phyloP scores from a whole-genome alignment of 2,888 invertebrate species.

The Scaptomyza polygonia region DNA sequence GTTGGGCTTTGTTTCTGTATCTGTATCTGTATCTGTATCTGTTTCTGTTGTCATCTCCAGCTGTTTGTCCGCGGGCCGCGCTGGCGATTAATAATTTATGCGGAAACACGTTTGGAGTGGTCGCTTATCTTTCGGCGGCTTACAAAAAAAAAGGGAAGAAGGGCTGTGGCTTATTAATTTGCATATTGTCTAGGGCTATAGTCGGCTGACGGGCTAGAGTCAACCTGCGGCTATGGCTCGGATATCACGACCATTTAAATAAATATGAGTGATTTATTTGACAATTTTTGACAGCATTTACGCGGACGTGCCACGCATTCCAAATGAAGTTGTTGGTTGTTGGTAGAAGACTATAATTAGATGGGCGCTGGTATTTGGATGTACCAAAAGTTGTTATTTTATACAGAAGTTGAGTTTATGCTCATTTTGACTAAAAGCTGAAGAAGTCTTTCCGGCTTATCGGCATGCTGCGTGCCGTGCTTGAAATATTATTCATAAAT shows the following conservation, averaged over 20 bases:
- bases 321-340: slow-evolving; percentile 55
- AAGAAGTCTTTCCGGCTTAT: slow-evolving; percentile 32
- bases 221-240: slow-evolving; percentile 41
- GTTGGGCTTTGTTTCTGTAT: slow-evolving; percentile 19
- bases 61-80: background rate
- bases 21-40: no score
- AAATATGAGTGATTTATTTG: slow-evolving; percentile 83
- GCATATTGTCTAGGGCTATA: slow-evolving; percentile 44
- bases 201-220: slow-evolving; percentile 14
- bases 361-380: slow-evolving; percentile 9
- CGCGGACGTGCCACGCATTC: slow-evolving; percentile 75
- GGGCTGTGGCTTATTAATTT: slow-evolving; percentile 46
- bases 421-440: slow-evolving; percentile 4
- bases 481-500: slow-evolving; percentile 33
- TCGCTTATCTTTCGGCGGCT: slow-evolving; percentile 55
- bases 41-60: slow-evolving; percentile 9
- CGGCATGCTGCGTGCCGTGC: slow-evolving; percentile 21
- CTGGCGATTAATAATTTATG: slow-evolving; percentile 68
- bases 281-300: slow-evolving; percentile 80
- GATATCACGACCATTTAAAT: slow-evolving; percentile 77
- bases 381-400: slow-evolving; percentile 4
- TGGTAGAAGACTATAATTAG: slow-evolving; percentile 10
- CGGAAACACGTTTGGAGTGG: slow-evolving; percentile 76
- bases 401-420: slow-evolving; percentile 31
- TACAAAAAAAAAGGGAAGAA: background rate